These are phyloP conservation scores for Sepioteuthis lessoniana DNA, from an alignment of 2,888 invertebrate genomes.

Conservation along the genomic window DNA sequence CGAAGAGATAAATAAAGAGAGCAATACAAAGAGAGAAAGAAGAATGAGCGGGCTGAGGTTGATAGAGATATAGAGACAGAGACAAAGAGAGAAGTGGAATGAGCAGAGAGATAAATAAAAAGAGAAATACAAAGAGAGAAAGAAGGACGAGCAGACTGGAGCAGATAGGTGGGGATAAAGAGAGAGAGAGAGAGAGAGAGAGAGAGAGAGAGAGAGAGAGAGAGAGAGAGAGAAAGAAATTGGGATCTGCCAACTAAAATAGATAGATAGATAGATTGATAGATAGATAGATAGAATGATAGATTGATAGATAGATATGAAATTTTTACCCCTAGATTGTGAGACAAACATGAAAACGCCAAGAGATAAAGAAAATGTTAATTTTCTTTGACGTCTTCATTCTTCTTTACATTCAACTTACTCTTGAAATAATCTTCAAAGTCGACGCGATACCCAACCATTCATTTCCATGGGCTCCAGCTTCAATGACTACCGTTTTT, in stretches of 20 bases:
- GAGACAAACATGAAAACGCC: too few species aligned
- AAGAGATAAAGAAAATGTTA: neutral
- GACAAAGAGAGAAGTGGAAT: neutral
- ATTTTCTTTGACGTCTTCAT: neutral
- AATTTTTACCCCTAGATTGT: too few species aligned
- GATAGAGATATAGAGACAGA: neutral
- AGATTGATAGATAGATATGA: neutral
- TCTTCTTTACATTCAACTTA: neutral
- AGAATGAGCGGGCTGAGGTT: too few species aligned
- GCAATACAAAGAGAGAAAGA: too few species aligned
- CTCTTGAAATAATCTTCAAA: neutral
- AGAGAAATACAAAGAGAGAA: neutral
- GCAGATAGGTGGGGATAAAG: neutral
- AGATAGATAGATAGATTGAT: neutral
- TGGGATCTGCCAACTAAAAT: too few species aligned
- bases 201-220: neutral
- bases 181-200: conserved; percentile 36
- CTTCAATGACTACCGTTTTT: neutral
- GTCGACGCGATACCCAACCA: neutral
- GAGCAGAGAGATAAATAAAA: neutral
- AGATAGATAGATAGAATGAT: neutral
- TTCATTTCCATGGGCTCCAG: neutral
- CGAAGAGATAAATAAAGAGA: too few species aligned
- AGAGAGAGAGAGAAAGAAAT: neutral
- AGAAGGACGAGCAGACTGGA: neutral